Percentiles rank a stretch among this genome's conserved stretches.
Conservation (phyloP, 2,888 invertebrate species). For the Proisotoma minuta region DNA sequence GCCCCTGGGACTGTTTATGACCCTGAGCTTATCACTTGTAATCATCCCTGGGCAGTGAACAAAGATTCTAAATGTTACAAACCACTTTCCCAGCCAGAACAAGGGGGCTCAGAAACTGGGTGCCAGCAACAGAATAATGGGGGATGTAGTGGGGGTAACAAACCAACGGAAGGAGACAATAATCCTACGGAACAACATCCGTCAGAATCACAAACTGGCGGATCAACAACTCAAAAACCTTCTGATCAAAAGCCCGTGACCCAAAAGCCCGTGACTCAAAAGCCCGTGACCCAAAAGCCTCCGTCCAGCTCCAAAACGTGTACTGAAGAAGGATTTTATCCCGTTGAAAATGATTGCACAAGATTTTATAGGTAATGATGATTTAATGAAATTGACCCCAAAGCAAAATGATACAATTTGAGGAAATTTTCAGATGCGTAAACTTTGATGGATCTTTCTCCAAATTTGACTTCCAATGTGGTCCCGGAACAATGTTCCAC, state of each 20-base stretch:
- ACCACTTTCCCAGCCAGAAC: no score
- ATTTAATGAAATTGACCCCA: neutral
- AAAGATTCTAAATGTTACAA: slow-evolving; percentile 33
- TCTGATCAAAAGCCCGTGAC: no score
- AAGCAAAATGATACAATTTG: neutral
- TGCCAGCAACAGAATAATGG: neutral
- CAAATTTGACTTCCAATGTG: slow-evolving; percentile 42
- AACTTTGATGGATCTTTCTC: slow-evolving; percentile 33
- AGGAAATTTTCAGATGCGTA: slow-evolving; percentile 22
- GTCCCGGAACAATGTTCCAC: slow-evolving; percentile 41
- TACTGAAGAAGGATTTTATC: slow-evolving; percentile 32
- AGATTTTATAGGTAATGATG: slow-evolving; percentile 33
- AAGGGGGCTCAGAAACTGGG: neutral
- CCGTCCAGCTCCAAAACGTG: slow-evolving; percentile 25
- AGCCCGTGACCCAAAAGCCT: slow-evolving; percentile 1
- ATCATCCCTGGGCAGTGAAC: slow-evolving; percentile 40
- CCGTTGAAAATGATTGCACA: slow-evolving; percentile 32
- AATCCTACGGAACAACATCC: neutral
- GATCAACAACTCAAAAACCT: neutral
- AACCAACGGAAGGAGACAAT: neutral
- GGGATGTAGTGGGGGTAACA: neutral
- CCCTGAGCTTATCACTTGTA: slow-evolving; percentile 34
- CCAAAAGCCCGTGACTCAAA: neutral
- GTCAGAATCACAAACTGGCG: neutral
- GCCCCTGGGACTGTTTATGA: slow-evolving; percentile 40